Evolutionary conservation across 2,113 vertebrate genomes (phyloP), one percentile per base, ranked within the genome.

Genomic region (Catharus minimus): DNA sequence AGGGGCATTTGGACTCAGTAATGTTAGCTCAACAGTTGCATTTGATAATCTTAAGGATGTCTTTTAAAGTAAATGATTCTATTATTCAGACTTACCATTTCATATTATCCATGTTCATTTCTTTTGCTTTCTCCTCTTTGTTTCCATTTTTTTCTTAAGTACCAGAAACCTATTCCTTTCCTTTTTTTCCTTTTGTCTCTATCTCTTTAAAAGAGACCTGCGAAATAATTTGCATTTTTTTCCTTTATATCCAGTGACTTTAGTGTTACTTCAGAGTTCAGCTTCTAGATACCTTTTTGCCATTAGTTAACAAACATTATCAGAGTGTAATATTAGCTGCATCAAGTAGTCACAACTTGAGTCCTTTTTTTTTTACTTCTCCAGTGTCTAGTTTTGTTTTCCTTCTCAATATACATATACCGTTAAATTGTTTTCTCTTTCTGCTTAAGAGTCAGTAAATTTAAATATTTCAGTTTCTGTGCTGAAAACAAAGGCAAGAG

Each of bases 31-130:
- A 41, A 68, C 4, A 7, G 26, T n/a, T 69, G 10, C 16, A 38
- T 30, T 58, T 0, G 0, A n/a, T 16, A 9, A 43, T 47, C n/a
- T 53, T 47, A 47, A 30, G 3, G 14, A 11, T 38, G 14, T 69
- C 5, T 80, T 80, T 26, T 32, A 53, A 27, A 26, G 26, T 16
- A 68, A 79, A 36, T 28, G 2, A 52, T 69, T 68, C 23, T 28
- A 23, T 9, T 7, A 33, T 50, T 60, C 21, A 56, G 36, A 44
- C 9, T 60, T 61, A 30, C 14, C 43, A 20, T 41, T 80, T 71
- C 7, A 7, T 41, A 27, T 62, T 33, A 57, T 13, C 22, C 12
- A 61, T 14, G 38, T 22, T 15, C 20, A 41, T 6, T 38, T 69
- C 5, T 52, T 52, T 52, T 61, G 4, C 7, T 57, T 77, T 89